phyloP scores from a whole-genome alignment of 2,888 invertebrate species.

The Netelia inedita region DNA sequence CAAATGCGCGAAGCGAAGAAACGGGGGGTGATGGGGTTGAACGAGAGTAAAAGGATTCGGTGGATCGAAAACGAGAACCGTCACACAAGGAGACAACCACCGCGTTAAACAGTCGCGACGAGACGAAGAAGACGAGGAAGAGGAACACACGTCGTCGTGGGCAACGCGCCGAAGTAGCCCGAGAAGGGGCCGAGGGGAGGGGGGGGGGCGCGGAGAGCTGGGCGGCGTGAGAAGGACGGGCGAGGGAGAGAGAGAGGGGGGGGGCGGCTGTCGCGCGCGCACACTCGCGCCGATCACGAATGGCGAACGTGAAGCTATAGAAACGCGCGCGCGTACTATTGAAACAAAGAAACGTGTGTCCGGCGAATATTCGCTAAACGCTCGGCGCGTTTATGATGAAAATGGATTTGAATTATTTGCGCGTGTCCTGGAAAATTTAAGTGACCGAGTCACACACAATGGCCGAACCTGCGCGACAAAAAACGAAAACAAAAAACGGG shows the following conservation, averaged over 20 bases:
- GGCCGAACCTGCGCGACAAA: too few relatives aligned
- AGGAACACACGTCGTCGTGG: constrained; percentile 48
- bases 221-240: constrained; percentile 34
- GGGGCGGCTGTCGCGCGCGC: constrained; percentile 54
- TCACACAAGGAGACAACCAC: constrained; percentile 40
- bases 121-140: constrained; percentile 46
- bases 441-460: too few relatives aligned
- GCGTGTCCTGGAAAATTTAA: too few relatives aligned
- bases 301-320: constrained; percentile 64
- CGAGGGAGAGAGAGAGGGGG: constrained; percentile 34
- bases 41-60: not conserved
- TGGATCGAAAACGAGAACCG: constrained; percentile 35
- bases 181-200: constrained; percentile 21
- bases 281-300: constrained; percentile 62
- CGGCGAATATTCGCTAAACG: constrained; percentile 10
- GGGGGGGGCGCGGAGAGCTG: constrained; percentile 29
- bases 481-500: too few relatives aligned
- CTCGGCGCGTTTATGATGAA: not conserved
- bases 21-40: not conserved
- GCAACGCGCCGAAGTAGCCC: constrained; percentile 25
- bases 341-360: constrained; percentile 63
- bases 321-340: constrained; percentile 50
- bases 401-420: not conserved
- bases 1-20: not conserved
- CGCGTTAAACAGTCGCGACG: constrained; percentile 54